These are phyloP conservation scores for Nycticebus coucang DNA, from an alignment of 2,113 vertebrate genomes.

Conservation along the genomic window DNA sequence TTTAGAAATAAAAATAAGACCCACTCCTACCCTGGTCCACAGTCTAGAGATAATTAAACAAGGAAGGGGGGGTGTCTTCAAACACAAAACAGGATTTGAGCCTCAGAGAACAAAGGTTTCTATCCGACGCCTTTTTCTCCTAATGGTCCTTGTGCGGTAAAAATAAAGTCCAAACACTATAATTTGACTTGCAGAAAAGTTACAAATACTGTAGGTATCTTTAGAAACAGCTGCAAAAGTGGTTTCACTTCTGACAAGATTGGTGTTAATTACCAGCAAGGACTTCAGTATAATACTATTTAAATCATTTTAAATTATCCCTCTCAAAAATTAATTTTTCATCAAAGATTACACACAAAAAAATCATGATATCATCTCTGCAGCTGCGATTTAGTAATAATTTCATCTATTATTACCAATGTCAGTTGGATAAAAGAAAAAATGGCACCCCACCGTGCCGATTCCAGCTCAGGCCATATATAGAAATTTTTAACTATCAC, in stretches of 20 bases:
- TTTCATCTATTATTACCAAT: constrained; percentile 96
- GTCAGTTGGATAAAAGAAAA: constrained; percentile 94
- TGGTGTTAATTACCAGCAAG: constrained; percentile 91
- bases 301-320: constrained; percentile 93
- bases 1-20: constrained; percentile 27
- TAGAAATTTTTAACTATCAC: constrained; percentile 96
- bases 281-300: constrained; percentile 90
- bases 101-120: constrained; percentile 82
- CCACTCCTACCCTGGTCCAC: constrained; percentile 35
- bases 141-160: constrained; percentile 83
- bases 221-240: constrained; percentile 90
- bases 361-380: constrained; percentile 94
- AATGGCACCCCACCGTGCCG: constrained; percentile 92
- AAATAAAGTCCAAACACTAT: constrained; percentile 88
- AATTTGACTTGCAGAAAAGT: constrained; percentile 86
- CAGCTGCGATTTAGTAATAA: constrained; percentile 94
- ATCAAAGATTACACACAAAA: constrained; percentile 89
- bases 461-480: constrained; percentile 93
- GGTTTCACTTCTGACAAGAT: constrained; percentile 88
- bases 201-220: constrained; percentile 88
- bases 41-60: constrained; percentile 71
- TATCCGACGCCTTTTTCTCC: constrained; percentile 80
- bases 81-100: constrained; percentile 65
- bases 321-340: constrained; percentile 92
- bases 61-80: constrained; percentile 33